Base-by-base conservation (phyloP, 2,797 vertebrate species). In the Notoglanidium macrostoma region DNA sequence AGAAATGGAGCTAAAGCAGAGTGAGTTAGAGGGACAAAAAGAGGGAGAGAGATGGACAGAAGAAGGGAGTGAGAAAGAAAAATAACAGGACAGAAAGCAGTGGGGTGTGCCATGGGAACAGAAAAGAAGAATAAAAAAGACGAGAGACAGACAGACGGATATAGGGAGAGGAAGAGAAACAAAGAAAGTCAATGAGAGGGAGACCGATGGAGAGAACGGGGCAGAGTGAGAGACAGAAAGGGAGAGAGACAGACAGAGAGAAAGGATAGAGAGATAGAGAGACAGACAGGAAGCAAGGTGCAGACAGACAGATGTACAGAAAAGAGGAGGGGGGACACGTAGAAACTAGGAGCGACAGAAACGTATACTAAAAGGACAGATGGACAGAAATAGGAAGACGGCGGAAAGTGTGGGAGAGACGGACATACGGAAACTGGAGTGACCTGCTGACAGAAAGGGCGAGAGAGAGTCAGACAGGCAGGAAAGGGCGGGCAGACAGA, bases 151-250 rank as follows among this genome's bases (percentile, higher is more conserved):
- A 57, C 9, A 32, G 77, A 79, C 1, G 6, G 15, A 49, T 5
- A 59, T 14, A 2, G n/a, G 19, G 19, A 15, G 51, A 63, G 10
- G 55, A 59, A 59, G 85, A 55, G n/a, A 76, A 76, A 76, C 26
- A 85, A 49, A 67, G n/a, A 35, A 82, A 54, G 86, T 9, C 91
- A 65, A 23, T 10, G 35, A 15, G 0, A 61, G 15, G 23, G 12
- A 55, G 5, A 14, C 44, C 5, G 72, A 49, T 14, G 26, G 2
- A 49, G 44, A 49, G 23, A 49, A 54, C 2, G 23, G 19, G 6
- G 46, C 15, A 72, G 63, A 61, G 86, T 26, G 63, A 83, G 21
- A 26, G 67, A 65, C 7, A 44, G 70, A 35, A 51, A 80, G 59
- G 73, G 19, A 73, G 44, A 74, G 40, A 46, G 21, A n/a, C 44